Base-by-base conservation (phyloP, 1,140 invertebrate species). In the Listronotus bonariensis region DNA sequence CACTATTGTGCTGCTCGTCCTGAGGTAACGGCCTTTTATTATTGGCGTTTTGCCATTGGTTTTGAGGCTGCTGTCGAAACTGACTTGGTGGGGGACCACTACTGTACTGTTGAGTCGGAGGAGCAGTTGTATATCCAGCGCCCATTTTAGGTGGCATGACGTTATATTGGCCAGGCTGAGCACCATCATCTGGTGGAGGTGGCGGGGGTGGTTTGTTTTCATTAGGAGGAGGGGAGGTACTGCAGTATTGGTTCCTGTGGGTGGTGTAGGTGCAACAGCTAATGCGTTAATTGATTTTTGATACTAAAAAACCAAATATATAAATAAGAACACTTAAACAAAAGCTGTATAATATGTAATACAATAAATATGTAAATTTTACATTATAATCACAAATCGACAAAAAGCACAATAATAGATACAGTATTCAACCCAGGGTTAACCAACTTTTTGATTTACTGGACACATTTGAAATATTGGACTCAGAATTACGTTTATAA, bases 141-240 rank as follows among this genome's bases (percentile, higher is more conserved):
- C 38, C n/a, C 7, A 11, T 42, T 4, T 10, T 34, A 17, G 54
- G 9, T 38, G 40, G 54, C 9, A 14, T 31, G 0, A 17, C 17
- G 40, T 11, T 36, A 12, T 36, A 34, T 26, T 34, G 34, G 11
- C 8, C 34, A 36, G 51, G 9, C 41, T 32, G 18, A 32, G 36
- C 52, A 14, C 51, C 15, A 54, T 65, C 26, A 52, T 48, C 67
- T 53, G 64, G 75, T 45, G 75, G 73, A 43, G 76, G 80, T 17
- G 83, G 82, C 3, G 82, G 82, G 12, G 84, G 82, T 15, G 81
- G 83, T 63, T 82, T 80, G 5, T 68, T 77, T 26, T 76, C 82
- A n/a, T 77, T 71, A n/a, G 83, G 82, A 53, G 80, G 61, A 7
- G 81, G 80, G 80, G 82, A 45, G 80, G 79, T 49, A 55, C 70